A percentile compares a stretch with the other conserved stretches of the same genome.
Conservation (phyloP, 2,888 invertebrate species). For the Hydroisotoma schaefferi region DNA sequence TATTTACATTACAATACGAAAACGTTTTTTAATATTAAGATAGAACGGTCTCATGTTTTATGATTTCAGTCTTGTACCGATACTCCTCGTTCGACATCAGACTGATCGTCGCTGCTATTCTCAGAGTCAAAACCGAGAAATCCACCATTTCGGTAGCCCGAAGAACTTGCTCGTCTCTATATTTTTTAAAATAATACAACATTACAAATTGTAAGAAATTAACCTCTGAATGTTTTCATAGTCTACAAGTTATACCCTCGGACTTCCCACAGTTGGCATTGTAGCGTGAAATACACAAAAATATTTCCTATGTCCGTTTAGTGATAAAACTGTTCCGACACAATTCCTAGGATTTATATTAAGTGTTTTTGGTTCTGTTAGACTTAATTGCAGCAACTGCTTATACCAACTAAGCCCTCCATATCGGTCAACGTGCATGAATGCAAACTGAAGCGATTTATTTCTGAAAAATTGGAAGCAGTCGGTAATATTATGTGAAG, state of each 20-base stretch:
- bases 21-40: not conserved
- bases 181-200: too few relatives aligned
- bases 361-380: constrained; percentile 75
- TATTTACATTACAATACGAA: not conserved
- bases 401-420: constrained; percentile 81
- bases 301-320: constrained; percentile 95
- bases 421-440: constrained; percentile 86
- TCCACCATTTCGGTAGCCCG: constrained; percentile 59
- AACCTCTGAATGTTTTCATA: constrained; percentile 5
- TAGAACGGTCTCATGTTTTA: not conserved
- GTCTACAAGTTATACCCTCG: constrained; percentile 59
- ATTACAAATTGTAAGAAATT: not conserved
- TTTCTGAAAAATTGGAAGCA: constrained; percentile 61
- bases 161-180: constrained; percentile 34
- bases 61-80: not conserved
- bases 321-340: constrained; percentile 89
- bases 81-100: constrained; percentile 53
- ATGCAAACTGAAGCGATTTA: constrained; percentile 93
- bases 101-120: constrained; percentile 55
- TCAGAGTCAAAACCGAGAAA: constrained; percentile 79
- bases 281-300: constrained; percentile 97
- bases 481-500: too few relatives aligned
- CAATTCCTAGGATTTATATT: constrained; percentile 95
- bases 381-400: constrained; percentile 77
- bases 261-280: constrained; percentile 72